Conservation (phyloP, 2,888 invertebrate genomes). For the Dasypolia templi region DNA sequence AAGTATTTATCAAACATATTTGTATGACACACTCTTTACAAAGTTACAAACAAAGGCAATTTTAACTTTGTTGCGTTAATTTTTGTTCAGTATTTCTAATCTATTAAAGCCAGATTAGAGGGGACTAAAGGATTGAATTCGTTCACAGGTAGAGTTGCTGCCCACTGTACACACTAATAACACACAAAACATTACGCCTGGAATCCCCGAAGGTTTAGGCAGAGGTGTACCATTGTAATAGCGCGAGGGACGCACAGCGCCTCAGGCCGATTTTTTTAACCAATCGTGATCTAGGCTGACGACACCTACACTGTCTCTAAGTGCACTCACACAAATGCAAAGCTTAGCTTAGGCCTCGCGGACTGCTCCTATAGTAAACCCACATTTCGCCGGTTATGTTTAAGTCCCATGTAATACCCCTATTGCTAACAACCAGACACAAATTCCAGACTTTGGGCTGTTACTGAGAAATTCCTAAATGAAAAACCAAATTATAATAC, state of each 20-base stretch:
- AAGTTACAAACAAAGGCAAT: conserved; percentile 30
- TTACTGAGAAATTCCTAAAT: background rate
- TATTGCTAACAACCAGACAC: background rate
- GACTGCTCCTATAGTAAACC: too few species aligned
- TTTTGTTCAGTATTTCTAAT: conserved; percentile 39
- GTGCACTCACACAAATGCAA: too few species aligned
- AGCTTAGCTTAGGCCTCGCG: too few species aligned
- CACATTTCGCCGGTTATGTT: background rate
- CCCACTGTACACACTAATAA: background rate
- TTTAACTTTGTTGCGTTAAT: conserved; percentile 31
- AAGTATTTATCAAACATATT: conserved; percentile 61
- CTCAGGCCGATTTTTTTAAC: too few species aligned
- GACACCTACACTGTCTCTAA: too few species aligned
- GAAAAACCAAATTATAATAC: background rate
- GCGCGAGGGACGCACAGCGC: too few species aligned
- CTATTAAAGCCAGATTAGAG: conserved; percentile 22
- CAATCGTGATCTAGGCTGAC: too few species aligned
- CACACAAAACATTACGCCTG: background rate
- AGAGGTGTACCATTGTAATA: background rate
- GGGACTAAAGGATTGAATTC: conserved; percentile 8
- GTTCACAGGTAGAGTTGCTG: conserved; percentile 6
- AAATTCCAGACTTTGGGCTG: background rate
- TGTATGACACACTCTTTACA: conserved; percentile 49
- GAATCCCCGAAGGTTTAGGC: background rate
- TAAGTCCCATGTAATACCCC: background rate